Conservation (phyloP, 2,797 vertebrate species). For the Artibeus jamaicensis region DNA sequence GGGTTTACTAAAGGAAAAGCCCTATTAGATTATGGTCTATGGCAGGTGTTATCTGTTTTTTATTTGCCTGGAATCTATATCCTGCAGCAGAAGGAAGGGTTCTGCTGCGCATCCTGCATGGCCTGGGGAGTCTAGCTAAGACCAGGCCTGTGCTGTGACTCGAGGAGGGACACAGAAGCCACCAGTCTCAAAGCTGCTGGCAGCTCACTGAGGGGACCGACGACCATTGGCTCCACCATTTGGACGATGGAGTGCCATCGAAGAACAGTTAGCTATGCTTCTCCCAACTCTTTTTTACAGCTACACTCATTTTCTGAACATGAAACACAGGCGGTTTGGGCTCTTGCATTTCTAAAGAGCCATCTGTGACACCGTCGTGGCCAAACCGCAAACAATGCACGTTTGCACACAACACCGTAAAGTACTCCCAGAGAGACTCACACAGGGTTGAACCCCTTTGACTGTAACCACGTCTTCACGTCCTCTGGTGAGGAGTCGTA, state of each 20-base stretch:
- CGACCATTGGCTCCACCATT: not conserved
- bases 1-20: not conserved
- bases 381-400: not conserved
- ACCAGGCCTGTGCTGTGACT: not conserved
- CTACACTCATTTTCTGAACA: not conserved
- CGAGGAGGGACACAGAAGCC: not conserved
- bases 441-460: conserved; percentile 95
- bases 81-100: not conserved
- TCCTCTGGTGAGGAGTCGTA: conserved; percentile 91
- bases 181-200: not conserved
- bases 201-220: not conserved
- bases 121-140: not conserved
- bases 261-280: not conserved
- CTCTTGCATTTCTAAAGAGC: not conserved
- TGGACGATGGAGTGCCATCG: not conserved
- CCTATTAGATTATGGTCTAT: not conserved
- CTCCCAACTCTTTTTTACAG: not conserved
- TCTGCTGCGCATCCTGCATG: accelerated
- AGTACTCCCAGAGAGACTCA: conserved; percentile 80
- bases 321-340: accelerated
- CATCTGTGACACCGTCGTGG: not conserved
- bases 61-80: not conserved
- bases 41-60: not conserved
- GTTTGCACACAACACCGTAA: accelerated
- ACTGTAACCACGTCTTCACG: conserved; percentile 91